Evolutionary conservation across 2,113 vertebrate species (phyloP).

Genomic region (Vidua macroura): DNA sequence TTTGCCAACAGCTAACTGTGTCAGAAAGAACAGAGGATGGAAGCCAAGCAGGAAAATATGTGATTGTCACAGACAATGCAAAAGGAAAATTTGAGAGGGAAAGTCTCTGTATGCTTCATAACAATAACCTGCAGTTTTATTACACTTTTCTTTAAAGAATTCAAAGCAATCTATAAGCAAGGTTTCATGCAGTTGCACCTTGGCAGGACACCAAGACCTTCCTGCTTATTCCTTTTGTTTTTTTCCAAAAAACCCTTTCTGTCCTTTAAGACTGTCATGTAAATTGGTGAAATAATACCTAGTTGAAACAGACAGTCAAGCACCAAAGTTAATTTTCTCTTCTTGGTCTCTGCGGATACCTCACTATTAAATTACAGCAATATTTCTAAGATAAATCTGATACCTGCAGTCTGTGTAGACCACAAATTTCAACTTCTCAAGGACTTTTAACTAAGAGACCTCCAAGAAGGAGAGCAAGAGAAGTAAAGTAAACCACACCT

Average conservation of each 20-base stretch:
- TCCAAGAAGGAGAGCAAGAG: not conserved
- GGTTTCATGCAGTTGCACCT: not conserved
- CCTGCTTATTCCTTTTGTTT: not conserved
- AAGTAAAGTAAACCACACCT: not conserved
- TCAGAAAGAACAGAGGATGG: not conserved
- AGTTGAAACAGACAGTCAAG: slow-evolving; percentile 31
- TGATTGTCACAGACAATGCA: accelerated
- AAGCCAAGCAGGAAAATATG: not conserved
- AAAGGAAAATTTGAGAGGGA: not conserved
- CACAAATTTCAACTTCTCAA: not conserved
- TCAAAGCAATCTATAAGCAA: not conserved
- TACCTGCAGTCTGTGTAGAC: not conserved
- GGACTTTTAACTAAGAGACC: not conserved
- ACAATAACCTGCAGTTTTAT: not conserved
- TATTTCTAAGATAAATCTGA: not conserved
- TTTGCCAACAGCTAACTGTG: not conserved
- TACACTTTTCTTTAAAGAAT: not conserved
- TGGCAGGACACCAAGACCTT: slow-evolving; percentile 8
- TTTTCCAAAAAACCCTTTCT: not conserved
- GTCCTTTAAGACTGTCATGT: not conserved
- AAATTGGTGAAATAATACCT: slow-evolving; percentile 26
- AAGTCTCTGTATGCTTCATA: not conserved
- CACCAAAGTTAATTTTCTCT: slow-evolving; percentile 18
- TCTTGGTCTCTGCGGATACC: not conserved
- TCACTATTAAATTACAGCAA: not conserved